These are phyloP conservation scores for Apis florea DNA, from an alignment of 1,140 invertebrate genomes.

Conservation along the genomic window DNA sequence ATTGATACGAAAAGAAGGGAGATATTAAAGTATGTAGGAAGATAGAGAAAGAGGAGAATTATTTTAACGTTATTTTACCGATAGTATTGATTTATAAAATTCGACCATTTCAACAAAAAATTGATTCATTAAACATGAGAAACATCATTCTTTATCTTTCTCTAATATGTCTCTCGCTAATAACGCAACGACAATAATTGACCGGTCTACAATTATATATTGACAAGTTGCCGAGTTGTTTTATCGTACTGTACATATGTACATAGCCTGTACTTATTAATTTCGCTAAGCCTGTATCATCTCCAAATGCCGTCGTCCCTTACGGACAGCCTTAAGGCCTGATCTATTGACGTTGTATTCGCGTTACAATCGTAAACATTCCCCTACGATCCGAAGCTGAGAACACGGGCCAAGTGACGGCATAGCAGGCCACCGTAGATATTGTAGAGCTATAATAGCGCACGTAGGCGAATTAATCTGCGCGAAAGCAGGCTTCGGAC, in stretches of 20 bases:
- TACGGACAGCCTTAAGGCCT: slow-evolving; percentile 46
- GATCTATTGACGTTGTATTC: slow-evolving; percentile 42
- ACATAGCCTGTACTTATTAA: slow-evolving; percentile 81
- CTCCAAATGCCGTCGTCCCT: slow-evolving; percentile 43
- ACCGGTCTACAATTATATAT: slow-evolving; percentile 69
- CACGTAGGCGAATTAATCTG: slow-evolving; percentile 32
- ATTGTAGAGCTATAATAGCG: slow-evolving; percentile 6
- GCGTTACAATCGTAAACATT: slow-evolving; percentile 14
- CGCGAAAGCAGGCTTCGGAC: slow-evolving; percentile 74
- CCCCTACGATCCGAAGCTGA: neutral
- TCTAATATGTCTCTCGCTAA: neutral
- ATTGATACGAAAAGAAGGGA: neutral
- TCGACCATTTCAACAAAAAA: neutral
- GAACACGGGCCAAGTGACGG: neutral
- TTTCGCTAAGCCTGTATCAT: slow-evolving; percentile 76
- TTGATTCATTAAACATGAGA: neutral
- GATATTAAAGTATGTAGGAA: neutral
- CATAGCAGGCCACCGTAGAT: neutral
- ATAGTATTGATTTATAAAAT: neutral
- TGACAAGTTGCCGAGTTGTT: slow-evolving; percentile 69
- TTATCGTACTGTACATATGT: slow-evolving; percentile 80
- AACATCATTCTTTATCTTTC: slow-evolving; percentile 13
- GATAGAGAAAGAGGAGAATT: neutral
- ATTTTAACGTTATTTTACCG: neutral
- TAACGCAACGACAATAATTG: slow-evolving; percentile 66